Evolutionary conservation across 2,888 invertebrate species (phyloP).

Genomic region (Lasioglossum oenotherae): DNA sequence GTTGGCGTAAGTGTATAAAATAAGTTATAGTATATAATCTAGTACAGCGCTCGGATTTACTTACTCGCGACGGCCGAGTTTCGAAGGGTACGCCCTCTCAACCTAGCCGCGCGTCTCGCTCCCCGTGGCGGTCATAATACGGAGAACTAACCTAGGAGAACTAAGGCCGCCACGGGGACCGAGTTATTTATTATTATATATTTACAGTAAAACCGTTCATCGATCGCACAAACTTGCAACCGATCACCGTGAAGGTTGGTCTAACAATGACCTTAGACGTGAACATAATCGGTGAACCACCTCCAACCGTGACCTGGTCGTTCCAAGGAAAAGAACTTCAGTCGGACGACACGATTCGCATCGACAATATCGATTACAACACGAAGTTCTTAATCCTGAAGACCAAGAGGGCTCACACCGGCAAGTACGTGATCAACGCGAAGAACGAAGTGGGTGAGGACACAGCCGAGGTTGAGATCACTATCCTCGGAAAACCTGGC

Average conservation of each 20-base stretch:
- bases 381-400: constrained; percentile 95
- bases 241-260: constrained; percentile 94
- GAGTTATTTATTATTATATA: background rate
- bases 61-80: too few relatives aligned
- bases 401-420: constrained; percentile 92
- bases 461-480: constrained; percentile 95
- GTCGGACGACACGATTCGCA: constrained; percentile 88
- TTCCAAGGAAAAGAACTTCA: constrained; percentile 90
- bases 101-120: too few relatives aligned
- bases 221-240: constrained; percentile 94
- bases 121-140: too few relatives aligned
- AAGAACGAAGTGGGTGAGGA: constrained; percentile 97
- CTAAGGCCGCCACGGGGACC: too few relatives aligned
- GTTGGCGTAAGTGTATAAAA: constrained; percentile 90
- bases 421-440: constrained; percentile 95
- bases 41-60: too few relatives aligned
- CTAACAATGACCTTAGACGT: constrained; percentile 94
- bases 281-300: constrained; percentile 96
- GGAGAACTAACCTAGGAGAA: too few relatives aligned
- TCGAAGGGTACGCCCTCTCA: too few relatives aligned
- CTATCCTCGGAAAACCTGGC: constrained; percentile 92
- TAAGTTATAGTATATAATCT: background rate
- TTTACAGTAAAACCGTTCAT: constrained; percentile 96
- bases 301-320: constrained; percentile 96
- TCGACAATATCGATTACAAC: constrained; percentile 95